Evolutionary conservation across 2,888 invertebrate species (phyloP).

Genomic region (Gastracanthus pulcherrimus): DNA sequence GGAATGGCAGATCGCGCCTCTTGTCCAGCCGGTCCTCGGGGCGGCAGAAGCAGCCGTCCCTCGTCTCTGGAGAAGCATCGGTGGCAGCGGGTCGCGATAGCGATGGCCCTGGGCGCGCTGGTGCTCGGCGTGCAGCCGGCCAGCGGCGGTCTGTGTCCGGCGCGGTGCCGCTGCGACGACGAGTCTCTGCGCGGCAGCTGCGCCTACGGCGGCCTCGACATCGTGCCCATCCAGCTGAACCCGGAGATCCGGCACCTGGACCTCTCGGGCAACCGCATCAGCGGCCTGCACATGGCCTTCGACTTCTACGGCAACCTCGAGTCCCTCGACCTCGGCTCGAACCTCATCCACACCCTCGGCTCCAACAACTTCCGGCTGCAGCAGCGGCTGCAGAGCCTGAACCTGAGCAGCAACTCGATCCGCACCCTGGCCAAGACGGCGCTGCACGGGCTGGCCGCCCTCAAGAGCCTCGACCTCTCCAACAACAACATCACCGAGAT

Average conservation of each 20-base stretch:
- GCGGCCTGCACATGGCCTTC: constrained; percentile 87
- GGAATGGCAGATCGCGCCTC: constrained; percentile 77
- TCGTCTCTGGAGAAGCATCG: neutral
- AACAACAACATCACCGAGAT: constrained; percentile 88
- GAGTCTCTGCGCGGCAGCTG: constrained; percentile 87
- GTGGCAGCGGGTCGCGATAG: constrained; percentile 69
- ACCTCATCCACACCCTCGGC: constrained; percentile 89
- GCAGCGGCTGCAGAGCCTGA: constrained; percentile 85
- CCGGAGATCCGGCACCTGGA: constrained; percentile 91
- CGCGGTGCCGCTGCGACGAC: constrained; percentile 90
- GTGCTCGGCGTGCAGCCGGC: constrained; percentile 71
- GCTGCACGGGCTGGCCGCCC: constrained; percentile 85
- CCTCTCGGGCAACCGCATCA: constrained; percentile 90
- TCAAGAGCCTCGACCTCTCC: constrained; percentile 86
- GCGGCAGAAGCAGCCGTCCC: neutral
- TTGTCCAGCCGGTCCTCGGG: neutral
- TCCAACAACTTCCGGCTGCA: constrained; percentile 90
- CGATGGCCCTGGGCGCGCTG: constrained; percentile 70
- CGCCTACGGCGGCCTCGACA: constrained; percentile 87
- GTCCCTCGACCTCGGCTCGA: constrained; percentile 89
- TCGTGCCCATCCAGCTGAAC: constrained; percentile 93
- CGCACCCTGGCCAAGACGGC: constrained; percentile 86
- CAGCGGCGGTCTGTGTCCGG: constrained; percentile 84
- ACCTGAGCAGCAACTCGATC: constrained; percentile 88
- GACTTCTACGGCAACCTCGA: constrained; percentile 89